Conservation (phyloP, 2,113 vertebrate species). For the Pomatorhinus ruficollis region DNA sequence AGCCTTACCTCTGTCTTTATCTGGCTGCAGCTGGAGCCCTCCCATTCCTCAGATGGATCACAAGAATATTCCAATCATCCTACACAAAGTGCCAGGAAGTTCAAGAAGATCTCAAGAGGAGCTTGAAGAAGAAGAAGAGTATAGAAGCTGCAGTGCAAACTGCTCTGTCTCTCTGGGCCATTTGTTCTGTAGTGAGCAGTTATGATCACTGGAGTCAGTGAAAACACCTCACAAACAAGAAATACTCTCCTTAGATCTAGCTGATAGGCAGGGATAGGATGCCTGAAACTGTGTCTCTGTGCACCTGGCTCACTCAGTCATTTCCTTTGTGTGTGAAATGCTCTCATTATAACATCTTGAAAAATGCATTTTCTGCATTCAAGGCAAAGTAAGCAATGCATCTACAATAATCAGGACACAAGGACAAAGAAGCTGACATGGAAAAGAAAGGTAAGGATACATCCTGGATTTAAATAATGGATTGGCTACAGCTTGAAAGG, state of each 20-base stretch:
- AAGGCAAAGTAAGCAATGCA: not conserved
- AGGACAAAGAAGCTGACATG: not conserved
- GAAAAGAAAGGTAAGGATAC: not conserved
- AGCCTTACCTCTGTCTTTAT: not conserved
- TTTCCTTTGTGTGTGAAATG: not conserved
- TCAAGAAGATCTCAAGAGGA: not conserved
- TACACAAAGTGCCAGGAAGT: not conserved
- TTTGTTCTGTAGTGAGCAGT: not conserved
- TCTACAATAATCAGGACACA: not conserved
- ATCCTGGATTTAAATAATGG: not conserved
- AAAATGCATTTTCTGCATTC: not conserved
- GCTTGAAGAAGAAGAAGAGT: not conserved
- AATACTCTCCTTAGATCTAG: not conserved
- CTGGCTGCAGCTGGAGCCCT: not conserved
- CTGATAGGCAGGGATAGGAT: not conserved
- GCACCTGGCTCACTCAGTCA: not conserved
- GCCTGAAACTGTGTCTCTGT: not conserved
- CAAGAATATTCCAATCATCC: fast-evolving
- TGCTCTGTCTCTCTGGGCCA: not conserved
- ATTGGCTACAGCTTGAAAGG: not conserved
- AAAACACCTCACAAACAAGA: not conserved
- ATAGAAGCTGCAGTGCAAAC: not conserved
- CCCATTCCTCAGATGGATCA: not conserved
- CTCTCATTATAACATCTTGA: not conserved
- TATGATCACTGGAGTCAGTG: not conserved